Conservation (phyloP, 1,140 invertebrate species). For the Atopsyche davidsoni region DNA sequence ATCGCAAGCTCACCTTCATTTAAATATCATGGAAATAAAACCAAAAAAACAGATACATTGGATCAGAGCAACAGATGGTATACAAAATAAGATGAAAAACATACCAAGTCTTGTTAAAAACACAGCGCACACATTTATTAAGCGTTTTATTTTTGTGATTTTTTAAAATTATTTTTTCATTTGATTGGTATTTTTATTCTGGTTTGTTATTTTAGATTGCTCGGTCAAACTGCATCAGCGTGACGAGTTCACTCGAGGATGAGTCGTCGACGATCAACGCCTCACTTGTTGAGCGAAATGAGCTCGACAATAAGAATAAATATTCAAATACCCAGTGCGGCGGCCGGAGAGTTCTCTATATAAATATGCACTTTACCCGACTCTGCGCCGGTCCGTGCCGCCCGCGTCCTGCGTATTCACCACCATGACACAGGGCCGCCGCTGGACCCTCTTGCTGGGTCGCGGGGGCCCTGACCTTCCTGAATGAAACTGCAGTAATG, state of each 20-base stretch:
- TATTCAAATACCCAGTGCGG: constrained; percentile 20
- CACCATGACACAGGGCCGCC: no score
- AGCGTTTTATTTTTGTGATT: constrained; percentile 22
- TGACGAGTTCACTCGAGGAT: constrained; percentile 7
- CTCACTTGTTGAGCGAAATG: constrained; percentile 14
- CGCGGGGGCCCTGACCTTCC: no score
- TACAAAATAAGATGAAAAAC: no score
- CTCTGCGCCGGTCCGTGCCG: no score
- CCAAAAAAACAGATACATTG: background rate
- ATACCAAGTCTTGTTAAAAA: no score
- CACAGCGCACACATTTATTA: constrained; percentile 28
- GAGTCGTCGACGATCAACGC: constrained; percentile 17
- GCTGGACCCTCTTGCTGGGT: no score
- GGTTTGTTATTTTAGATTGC: background rate
- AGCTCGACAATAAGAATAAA: constrained; percentile 21
- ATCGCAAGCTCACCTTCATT: no score
- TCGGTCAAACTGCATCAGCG: constrained; percentile 13
- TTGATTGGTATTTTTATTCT: constrained; percentile 9
- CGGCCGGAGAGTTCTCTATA: no score
- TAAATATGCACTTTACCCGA: no score
- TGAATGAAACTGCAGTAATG: no score
- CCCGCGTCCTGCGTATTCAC: no score
- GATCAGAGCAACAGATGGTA: no score
- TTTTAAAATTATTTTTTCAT: constrained; percentile 12
- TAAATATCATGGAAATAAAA: background rate